phyloP scores from a whole-genome alignment of 1,140 invertebrate species.

The Coenobita brevimanus region DNA sequence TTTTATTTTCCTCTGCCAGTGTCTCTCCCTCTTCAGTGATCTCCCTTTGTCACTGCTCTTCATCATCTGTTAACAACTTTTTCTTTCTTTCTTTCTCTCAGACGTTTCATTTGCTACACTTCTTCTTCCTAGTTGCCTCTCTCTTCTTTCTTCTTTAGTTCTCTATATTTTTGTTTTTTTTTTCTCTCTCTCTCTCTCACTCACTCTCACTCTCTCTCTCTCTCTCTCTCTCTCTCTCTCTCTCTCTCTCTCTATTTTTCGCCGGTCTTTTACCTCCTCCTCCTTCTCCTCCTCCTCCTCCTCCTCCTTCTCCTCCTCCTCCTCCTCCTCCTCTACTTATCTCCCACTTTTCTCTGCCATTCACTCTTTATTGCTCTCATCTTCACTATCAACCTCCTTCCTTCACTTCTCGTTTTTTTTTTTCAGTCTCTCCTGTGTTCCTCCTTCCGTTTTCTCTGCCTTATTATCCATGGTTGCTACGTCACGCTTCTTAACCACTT shows the following conservation, averaged over 20 bases:
- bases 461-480: too few relatives aligned
- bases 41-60: not conserved
- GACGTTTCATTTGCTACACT: not conserved
- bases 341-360: too few relatives aligned
- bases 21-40: not conserved
- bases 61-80: too few relatives aligned
- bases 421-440: too few relatives aligned
- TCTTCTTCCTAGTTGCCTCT: not conserved
- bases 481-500: too few relatives aligned
- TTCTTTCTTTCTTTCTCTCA: not conserved
- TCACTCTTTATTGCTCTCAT: too few relatives aligned
- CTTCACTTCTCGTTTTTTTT: too few relatives aligned
- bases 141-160: not conserved
- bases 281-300: not conserved
- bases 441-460: too few relatives aligned
- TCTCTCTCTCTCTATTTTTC: not conserved
- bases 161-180: not conserved
- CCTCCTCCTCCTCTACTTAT: not conserved
- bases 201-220: not conserved
- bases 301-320: conserved; percentile 9
- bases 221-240: not conserved
- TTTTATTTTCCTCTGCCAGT: not conserved
- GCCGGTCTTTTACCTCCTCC: not conserved
- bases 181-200: not conserved
- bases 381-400: too few relatives aligned